These are phyloP conservation scores for Diarsia dahlii DNA, from an alignment of 2,888 invertebrate genomes.

Conservation along the genomic window DNA sequence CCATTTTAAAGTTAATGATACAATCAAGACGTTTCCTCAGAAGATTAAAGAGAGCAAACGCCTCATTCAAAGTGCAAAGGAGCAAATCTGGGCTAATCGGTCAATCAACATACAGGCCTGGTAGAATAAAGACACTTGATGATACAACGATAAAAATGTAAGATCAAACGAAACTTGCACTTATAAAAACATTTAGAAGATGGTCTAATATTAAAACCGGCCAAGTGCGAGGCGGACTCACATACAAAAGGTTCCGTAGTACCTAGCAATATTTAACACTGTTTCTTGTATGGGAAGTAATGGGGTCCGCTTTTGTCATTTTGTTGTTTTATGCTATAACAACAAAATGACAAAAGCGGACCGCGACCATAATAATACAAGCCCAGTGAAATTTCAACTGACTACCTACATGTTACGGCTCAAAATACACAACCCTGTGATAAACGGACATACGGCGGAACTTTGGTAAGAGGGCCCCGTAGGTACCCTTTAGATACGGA, in stretches of 20 bases:
- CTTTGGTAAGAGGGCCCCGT: background rate
- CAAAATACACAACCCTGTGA: background rate
- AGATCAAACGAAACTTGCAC: constrained; percentile 46
- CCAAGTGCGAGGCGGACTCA: background rate
- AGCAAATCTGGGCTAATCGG: constrained; percentile 24
- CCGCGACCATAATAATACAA: background rate
- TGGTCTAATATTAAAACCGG: constrained; percentile 6
- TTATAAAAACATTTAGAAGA: background rate
- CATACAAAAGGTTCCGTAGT: background rate
- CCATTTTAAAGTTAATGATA: background rate
- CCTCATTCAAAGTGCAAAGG: constrained; percentile 15
- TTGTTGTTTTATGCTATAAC: no score
- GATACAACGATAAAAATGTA: constrained; percentile 42
- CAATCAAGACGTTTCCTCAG: constrained; percentile 29
- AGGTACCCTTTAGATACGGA: background rate
- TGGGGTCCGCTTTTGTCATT: background rate
- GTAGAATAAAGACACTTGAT: constrained; percentile 13
- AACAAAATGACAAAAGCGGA: no score
- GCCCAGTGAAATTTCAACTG: background rate
- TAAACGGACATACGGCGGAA: background rate
- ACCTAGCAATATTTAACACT: background rate
- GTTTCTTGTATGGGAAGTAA: background rate
- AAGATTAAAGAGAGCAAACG: constrained; percentile 20
- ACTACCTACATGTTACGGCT: background rate
- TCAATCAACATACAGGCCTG: constrained; percentile 17